Conservation (phyloP, 1,140 invertebrate genomes). For the Dolichoris vasculosae region DNA sequence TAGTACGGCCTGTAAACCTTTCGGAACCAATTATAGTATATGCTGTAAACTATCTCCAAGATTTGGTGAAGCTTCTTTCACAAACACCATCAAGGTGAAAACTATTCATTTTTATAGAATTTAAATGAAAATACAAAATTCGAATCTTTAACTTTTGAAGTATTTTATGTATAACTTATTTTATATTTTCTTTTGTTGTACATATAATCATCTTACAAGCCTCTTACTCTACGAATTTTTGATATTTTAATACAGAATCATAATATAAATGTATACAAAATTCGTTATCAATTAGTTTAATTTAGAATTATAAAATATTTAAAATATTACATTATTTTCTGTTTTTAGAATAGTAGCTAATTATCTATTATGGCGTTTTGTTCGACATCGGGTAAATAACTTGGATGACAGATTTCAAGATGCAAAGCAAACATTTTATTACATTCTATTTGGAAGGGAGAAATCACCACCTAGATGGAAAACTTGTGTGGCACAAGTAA, state of each 20-base stretch:
- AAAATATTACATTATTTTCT: background rate
- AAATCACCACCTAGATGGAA: slow-evolving; percentile 86
- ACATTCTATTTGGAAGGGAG: slow-evolving; percentile 83
- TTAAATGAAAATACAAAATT: background rate
- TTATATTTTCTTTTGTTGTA: no score
- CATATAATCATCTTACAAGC: no score
- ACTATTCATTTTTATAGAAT: background rate
- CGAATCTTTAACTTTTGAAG: no score
- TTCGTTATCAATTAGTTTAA: no score
- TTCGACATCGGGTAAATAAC: slow-evolving; percentile 89
- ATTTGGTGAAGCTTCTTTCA: slow-evolving; percentile 71
- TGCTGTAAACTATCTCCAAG: slow-evolving; percentile 80
- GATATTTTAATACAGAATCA: no score
- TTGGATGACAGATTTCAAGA: slow-evolving; percentile 85
- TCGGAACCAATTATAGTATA: slow-evolving; percentile 84
- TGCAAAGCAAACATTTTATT: slow-evolving; percentile 80
- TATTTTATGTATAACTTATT: no score
- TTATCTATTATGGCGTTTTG: slow-evolving; percentile 91
- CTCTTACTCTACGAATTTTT: no score
- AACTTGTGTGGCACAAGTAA: slow-evolving; percentile 87
- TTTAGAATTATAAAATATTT: no score
- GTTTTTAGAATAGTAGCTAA: slow-evolving; percentile 78
- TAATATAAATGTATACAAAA: no score
- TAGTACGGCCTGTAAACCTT: slow-evolving; percentile 77
- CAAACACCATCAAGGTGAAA: slow-evolving; percentile 68